Conservation (phyloP, 2,888 invertebrate species). For the Acronicta leporina region DNA sequence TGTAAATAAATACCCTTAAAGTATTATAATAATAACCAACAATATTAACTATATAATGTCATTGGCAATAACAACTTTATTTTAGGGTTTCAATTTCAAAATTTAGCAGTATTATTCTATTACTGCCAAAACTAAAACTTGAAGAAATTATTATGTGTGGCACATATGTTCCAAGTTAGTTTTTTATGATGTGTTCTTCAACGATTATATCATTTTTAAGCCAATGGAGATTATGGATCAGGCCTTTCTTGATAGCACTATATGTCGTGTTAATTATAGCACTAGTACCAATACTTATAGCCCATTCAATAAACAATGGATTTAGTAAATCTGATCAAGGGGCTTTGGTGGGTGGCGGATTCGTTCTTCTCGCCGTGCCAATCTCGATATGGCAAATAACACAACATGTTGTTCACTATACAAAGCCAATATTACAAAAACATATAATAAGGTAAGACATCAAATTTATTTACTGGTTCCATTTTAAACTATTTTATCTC, state of each 20-base stretch:
- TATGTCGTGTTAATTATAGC: constrained; percentile 95
- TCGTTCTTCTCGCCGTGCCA: constrained; percentile 96
- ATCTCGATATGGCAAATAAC: constrained; percentile 98
- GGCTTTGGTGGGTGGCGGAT: constrained; percentile 96
- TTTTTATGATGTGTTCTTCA: constrained; percentile 78
- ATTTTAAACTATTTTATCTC: neutral
- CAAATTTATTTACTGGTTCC: neutral
- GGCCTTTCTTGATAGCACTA: constrained; percentile 93
- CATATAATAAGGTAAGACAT: constrained; percentile 95
- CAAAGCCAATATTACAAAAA: constrained; percentile 96
- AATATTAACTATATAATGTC: too few relatives aligned
- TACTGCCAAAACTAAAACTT: constrained; percentile 11
- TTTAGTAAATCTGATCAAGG: constrained; percentile 94
- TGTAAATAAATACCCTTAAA: too few relatives aligned
- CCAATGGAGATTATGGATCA: constrained; percentile 96
- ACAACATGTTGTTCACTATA: constrained; percentile 97
- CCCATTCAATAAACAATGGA: constrained; percentile 94
- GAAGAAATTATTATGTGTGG: constrained; percentile 58
- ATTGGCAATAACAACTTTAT: too few relatives aligned
- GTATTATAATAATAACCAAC: too few relatives aligned
- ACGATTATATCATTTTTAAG: constrained; percentile 77
- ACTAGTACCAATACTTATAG: constrained; percentile 94
- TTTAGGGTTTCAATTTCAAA: too few relatives aligned
- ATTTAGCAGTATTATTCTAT: too few relatives aligned
- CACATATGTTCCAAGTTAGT: constrained; percentile 36